Evolutionary conservation across 2,113 vertebrate species (phyloP), one percentile per base, ranked within the genome.

Genomic region (Xenopus laevis): DNA sequence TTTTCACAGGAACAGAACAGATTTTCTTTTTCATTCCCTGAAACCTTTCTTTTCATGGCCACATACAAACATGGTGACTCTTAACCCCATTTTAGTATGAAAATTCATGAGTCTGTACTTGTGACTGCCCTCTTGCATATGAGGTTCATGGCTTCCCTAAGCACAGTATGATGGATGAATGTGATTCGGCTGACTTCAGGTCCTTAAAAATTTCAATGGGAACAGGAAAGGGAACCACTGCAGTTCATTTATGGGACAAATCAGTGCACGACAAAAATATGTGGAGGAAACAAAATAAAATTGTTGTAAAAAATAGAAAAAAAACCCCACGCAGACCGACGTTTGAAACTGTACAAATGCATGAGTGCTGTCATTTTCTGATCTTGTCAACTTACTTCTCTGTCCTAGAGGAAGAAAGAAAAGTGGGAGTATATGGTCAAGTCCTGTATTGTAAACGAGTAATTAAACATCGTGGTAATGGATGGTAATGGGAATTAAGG

Each of bases 301-400:
- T 40, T 16, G 21, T 20, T 4, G 63, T 66, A 67, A 67, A 47
- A 58, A 60, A 46, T 57, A 65, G n/a, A 27, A 13, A 27, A 27
- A 27, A 72, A 63, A 65, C 57, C 9, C 62, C 33, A 4, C 33
- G 33, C 17, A 57, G 72, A 61, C 64, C 68, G 72, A 53, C 59
- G 7, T 74, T 47, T 47, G 40, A 74, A 74, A 33, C 17, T 61
- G 40, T 61, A 74, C 64, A 68, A 52, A 67, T 68, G 62, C 33
- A 57, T 17, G 17, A 58, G 47, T 40, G 65, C 72, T 68, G 71
- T 30, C 30, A 73, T 67, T 55, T 50, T 67, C 33, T 27, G 33
- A 40, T 40, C 18, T 33, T 50, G 12, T 50, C 8, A 40, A 40
- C 27, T 62, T 21, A 66, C 63, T 74, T 68, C 45, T 50, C 30